These are phyloP conservation scores for Cetoscarus ocellatus DNA, from an alignment of 2,797 vertebrate genomes.

Conservation along the genomic window DNA sequence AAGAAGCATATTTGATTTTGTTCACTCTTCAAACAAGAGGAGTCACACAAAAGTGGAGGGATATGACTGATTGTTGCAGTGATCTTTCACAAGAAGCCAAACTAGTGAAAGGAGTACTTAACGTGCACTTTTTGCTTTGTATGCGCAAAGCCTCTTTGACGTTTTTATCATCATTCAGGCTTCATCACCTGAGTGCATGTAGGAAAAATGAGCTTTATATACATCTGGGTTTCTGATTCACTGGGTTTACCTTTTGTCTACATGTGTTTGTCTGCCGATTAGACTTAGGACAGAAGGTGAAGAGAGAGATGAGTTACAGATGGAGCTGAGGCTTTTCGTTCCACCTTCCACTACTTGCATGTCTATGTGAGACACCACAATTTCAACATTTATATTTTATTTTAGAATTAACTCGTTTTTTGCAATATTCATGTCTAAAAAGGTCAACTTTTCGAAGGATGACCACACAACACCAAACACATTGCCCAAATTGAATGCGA, in stretches of 20 bases:
- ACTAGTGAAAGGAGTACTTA: slow-evolving; percentile 74
- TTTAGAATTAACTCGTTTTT: no score
- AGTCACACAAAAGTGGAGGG: slow-evolving; percentile 63
- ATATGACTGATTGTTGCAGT: slow-evolving; percentile 63
- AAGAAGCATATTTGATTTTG: slow-evolving; percentile 77
- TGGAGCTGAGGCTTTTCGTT: slow-evolving; percentile 36
- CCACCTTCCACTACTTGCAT: background rate
- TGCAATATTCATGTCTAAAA: no score
- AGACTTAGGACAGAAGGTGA: slow-evolving; percentile 62
- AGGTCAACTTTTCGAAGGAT: no score
- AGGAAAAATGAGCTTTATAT: slow-evolving; percentile 36
- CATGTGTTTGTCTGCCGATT: slow-evolving; percentile 51
- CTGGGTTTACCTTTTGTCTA: slow-evolving; percentile 48
- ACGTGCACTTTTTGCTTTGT: slow-evolving; percentile 62
- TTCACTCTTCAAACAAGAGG: slow-evolving; percentile 63
- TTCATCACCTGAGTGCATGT: slow-evolving; percentile 57
- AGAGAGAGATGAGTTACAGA: slow-evolving; percentile 51
- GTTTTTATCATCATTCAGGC: slow-evolving; percentile 58
- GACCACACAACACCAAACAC: no score
- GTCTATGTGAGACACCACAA: background rate
- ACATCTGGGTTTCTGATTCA: slow-evolving; percentile 37
- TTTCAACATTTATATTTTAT: background rate
- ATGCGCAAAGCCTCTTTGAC: slow-evolving; percentile 59
- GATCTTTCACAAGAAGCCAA: slow-evolving; percentile 67
- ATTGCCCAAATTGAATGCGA: no score